Conservation (phyloP, 2,113 vertebrate species). For the Rhinogobius similis region DNA sequence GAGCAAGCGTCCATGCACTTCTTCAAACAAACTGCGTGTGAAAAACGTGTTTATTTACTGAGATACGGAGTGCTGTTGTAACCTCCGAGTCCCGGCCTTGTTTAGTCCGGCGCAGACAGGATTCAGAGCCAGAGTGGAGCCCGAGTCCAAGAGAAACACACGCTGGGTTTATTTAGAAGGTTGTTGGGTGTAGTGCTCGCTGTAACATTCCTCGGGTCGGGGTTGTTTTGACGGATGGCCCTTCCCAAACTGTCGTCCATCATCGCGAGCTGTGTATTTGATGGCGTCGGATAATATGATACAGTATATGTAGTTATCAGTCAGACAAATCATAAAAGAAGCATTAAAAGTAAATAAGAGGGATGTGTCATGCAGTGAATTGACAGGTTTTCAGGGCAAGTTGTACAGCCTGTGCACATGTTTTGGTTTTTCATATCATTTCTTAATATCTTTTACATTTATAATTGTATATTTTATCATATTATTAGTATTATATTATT, state of each 20-base stretch:
- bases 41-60: not conserved
- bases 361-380: too few species aligned
- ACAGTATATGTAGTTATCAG: too few species aligned
- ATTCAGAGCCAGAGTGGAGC: not conserved
- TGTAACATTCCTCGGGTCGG: not conserved
- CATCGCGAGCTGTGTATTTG: not conserved
- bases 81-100: not conserved
- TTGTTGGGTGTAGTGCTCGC: not conserved
- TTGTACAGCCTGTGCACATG: too few species aligned
- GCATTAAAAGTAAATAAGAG: too few species aligned
- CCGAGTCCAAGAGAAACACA: not conserved
- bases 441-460: too few species aligned
- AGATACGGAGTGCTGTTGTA: conserved; percentile 1
- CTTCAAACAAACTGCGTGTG: conserved; percentile 1
- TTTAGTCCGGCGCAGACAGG: not conserved
- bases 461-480: too few species aligned
- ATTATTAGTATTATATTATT: too few species aligned
- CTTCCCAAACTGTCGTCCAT: not conserved
- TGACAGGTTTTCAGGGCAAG: too few species aligned
- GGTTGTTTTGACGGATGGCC: not conserved
- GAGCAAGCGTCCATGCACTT: not conserved
- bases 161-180: not conserved
- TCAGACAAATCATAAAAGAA: too few species aligned
- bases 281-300: not conserved
- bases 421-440: too few species aligned